A percentile compares a stretch with the other conserved stretches of the same genome.
These are phyloP conservation scores for Argyresthia albistria DNA, from an alignment of 2,888 invertebrate genomes.

Conservation along the genomic window DNA sequence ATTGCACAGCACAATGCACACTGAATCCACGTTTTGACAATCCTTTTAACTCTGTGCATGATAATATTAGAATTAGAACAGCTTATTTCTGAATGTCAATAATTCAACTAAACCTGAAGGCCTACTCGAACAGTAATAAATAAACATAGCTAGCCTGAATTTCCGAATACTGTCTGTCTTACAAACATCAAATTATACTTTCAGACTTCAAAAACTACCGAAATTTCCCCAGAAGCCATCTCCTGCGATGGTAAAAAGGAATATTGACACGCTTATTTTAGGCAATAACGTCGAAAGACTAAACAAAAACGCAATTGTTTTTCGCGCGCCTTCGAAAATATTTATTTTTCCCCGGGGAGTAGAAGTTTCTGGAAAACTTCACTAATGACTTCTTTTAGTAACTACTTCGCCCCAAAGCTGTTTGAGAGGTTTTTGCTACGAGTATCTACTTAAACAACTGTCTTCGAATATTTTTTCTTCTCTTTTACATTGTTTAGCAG, in stretches of 20 bases:
- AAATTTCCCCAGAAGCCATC: no score
- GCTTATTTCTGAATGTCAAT: no score
- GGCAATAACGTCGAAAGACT: conserved; percentile 32
- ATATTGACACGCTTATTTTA: conserved; percentile 17
- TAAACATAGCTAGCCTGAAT: no score
- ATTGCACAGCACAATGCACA: no score
- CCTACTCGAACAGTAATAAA: no score
- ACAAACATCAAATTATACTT: no score
- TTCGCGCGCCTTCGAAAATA: conserved; percentile 48
- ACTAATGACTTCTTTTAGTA: conserved; percentile 64
- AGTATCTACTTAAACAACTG: conserved; percentile 48
- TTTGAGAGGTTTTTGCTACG: conserved; percentile 42
- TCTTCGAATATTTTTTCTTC: conserved; percentile 10
- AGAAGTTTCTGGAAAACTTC: conserved; percentile 48
- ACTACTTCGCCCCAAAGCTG: conserved; percentile 41
- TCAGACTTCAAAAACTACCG: no score
- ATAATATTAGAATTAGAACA: no score
- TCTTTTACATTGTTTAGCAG: neutral
- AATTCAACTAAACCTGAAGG: no score
- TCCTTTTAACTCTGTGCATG: no score
- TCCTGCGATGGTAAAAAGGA: neutral
- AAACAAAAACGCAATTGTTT: conserved; percentile 47
- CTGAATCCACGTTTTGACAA: no score
- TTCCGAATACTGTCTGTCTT: no score
- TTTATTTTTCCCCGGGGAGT: conserved; percentile 51